A percentile compares a stretch with the other conserved stretches of the same genome.
Conservation (phyloP, 2,113 vertebrate genomes). For the Egretta garzetta region DNA sequence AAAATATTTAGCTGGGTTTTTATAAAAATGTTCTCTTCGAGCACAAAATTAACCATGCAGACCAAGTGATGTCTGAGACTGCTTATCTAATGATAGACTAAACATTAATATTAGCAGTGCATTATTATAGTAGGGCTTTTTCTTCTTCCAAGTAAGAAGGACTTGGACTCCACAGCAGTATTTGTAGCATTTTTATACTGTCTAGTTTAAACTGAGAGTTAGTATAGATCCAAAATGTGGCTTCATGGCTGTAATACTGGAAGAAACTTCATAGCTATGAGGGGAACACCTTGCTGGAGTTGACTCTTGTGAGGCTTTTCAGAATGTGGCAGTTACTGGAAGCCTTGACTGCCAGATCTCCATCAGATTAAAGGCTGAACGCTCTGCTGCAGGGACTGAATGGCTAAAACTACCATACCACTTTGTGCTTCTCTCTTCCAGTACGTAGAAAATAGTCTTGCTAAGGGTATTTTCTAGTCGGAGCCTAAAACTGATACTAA, state of each 20-base stretch:
- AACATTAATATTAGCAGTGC: background rate
- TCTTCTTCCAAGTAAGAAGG: background rate
- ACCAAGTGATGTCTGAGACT: conserved; percentile 8
- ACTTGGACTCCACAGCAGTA: conserved; percentile 6
- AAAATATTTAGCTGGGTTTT: conserved; percentile 66
- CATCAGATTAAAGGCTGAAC: background rate
- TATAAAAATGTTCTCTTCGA: conserved; percentile 56
- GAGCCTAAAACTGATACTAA: background rate
- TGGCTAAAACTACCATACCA: background rate
- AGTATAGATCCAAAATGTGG: background rate
- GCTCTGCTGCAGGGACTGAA: background rate
- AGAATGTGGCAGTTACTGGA: background rate
- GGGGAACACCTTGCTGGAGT: background rate
- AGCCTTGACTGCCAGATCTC: background rate
- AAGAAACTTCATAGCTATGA: background rate
- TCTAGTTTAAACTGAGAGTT: background rate
- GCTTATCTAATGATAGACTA: background rate
- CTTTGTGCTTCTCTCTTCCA: accelerated
- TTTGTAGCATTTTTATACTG: conserved; percentile 3
- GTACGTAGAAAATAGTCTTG: accelerated
- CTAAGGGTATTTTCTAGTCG: background rate
- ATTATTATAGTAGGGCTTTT: background rate
- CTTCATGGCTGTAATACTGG: background rate
- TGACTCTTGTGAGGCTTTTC: background rate
- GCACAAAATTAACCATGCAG: conserved; percentile 62